Conservation (phyloP, 2,888 invertebrate species). For the Epirrhoe alternata region DNA sequence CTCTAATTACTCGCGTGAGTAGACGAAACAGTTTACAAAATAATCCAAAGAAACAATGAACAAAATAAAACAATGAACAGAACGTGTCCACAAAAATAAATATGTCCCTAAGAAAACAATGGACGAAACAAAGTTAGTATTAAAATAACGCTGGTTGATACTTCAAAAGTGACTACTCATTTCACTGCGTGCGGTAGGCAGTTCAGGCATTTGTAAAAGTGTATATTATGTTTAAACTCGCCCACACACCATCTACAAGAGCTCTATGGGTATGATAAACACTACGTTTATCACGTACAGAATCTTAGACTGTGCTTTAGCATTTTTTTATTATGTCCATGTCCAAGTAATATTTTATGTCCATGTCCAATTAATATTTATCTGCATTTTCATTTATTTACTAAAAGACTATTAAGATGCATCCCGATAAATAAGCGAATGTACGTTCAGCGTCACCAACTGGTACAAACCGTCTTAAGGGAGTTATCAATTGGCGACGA, state of each 20-base stretch:
- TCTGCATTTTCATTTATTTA: too few species aligned
- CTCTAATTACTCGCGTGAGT: constrained; percentile 13
- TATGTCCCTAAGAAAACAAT: constrained; percentile 79
- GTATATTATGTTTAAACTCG: constrained; percentile 73
- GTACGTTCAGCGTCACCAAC: too few species aligned
- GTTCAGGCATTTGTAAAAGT: constrained; percentile 68
- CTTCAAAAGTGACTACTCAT: constrained; percentile 74
- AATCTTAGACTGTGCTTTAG: background rate
- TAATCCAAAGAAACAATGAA: constrained; percentile 44
- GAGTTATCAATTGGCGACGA: too few species aligned
- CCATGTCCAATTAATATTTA: too few species aligned
- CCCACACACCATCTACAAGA: constrained; percentile 64
- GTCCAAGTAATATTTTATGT: too few species aligned
- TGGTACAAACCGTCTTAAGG: too few species aligned
- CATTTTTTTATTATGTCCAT: too few species aligned
- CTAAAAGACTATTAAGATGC: too few species aligned
- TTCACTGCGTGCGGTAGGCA: constrained; percentile 77
- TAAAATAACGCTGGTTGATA: constrained; percentile 75
- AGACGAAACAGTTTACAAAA: constrained; percentile 34
- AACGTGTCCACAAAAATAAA: constrained; percentile 65
- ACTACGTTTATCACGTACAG: background rate
- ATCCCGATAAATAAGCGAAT: too few species aligned
- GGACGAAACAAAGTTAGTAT: constrained; percentile 65
- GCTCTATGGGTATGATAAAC: background rate
- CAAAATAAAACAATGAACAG: constrained; percentile 54